Base-by-base conservation (phyloP, 2,888 invertebrate genomes). In the Pristionchus entomophagus region DNA sequence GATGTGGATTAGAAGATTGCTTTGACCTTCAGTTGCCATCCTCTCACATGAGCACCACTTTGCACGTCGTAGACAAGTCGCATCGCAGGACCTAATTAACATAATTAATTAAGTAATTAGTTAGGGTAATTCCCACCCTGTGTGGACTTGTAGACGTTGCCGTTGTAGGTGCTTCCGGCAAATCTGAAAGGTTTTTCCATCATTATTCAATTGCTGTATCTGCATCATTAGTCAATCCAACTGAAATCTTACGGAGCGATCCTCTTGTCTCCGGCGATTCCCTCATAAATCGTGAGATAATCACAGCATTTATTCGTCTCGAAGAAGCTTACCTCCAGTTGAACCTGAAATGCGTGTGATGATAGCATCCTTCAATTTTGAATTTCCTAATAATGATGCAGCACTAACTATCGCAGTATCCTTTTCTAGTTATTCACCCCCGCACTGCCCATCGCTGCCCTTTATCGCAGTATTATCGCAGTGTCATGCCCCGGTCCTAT, bases 221-320 rank as follows among this genome's bases (percentile, higher is more conserved):
- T 2, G 22, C 29, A 32, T 14, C 4, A 2, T 62, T 62, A 19
- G 4, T 14, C 19, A 4, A 10, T 10, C 53, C 12, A 10, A 14
- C 12, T 10, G 22, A 5, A 19, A 29, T 38, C 78, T 32, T 22
- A 80, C 78, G 29, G 49, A 10, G 78, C 78, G 14, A 80, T 80
- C 22, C 51, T 51, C 51, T 80, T 51, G 0, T 51, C 78, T 8
- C 78, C 78, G 14, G 78, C 49, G 41, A 80, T 19, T 51, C 78
- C 78, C 32, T 80, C 78, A 32, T 51, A 51, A 22, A 80, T 80
- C 19, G 51, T 29, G 51, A 80, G 78, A 3, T 49, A n/a, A 80
- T 80, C 78, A 32, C 78, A 80, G 51, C 78, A 80, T 80, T 32
- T 51, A 35, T 80, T 80, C 51, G 78, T 80, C 22, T 80, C 78